Percentiles rank a stretch among this genome's conserved stretches.
Conservation (phyloP, 1,140 invertebrate species). For the Bombus haemorrhoidalis region DNA sequence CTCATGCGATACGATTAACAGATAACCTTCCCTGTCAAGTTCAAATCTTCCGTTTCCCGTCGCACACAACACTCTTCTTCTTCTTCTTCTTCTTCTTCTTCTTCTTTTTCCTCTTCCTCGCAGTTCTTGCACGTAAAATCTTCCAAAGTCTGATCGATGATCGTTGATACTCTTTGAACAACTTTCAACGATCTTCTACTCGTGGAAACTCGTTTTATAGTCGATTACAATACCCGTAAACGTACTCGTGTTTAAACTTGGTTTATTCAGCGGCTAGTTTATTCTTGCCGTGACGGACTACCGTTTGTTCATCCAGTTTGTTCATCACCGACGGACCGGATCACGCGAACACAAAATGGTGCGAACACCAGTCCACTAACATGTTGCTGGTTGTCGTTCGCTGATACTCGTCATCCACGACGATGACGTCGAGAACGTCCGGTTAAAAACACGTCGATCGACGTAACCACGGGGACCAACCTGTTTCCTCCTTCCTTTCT, state of each 20-base stretch:
- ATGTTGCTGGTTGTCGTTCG: neutral
- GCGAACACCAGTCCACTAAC: conserved; percentile 12
- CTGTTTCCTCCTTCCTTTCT: neutral
- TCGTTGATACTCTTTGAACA: neutral
- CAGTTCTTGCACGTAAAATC: neutral
- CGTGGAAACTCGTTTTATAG: neutral
- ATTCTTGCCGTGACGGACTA: neutral
- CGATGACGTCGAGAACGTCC: neutral
- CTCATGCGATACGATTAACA: conserved; percentile 19
- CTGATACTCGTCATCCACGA: neutral
- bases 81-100: neutral
- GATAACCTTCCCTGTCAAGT: neutral
- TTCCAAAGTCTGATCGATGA: neutral
- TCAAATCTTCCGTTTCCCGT: neutral
- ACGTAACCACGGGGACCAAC: neutral
- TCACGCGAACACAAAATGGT: conserved; percentile 41
- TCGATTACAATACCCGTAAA: neutral
- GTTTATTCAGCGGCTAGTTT: too few relatives aligned
- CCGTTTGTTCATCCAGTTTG: neutral
- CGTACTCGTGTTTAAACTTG: neutral
- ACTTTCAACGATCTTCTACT: neutral
- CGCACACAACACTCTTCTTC: conserved; percentile 15
- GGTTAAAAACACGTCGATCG: neutral
- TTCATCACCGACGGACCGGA: conserved; percentile 3
- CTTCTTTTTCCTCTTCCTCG: neutral